These are phyloP conservation scores for Avahi laniger DNA, from an alignment of 2,797 vertebrate genomes.

Conservation along the genomic window DNA sequence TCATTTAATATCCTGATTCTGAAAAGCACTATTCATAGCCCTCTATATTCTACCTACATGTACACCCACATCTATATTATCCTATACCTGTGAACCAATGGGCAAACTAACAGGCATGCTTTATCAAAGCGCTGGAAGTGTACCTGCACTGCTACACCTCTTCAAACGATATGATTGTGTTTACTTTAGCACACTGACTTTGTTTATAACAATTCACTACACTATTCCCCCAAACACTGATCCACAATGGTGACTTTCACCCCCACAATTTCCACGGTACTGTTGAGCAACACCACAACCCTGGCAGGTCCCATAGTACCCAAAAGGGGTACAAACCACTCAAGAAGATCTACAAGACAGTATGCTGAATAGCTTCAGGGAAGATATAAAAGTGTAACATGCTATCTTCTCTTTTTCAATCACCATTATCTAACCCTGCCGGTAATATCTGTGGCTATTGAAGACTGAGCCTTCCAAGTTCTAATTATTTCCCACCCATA, in stretches of 20 bases:
- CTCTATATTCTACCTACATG: not conserved
- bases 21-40: not conserved
- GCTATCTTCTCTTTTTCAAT: not conserved
- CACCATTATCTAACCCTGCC: not conserved
- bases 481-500: conserved; percentile 18
- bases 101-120: not conserved
- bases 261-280: not conserved
- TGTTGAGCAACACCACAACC: not conserved
- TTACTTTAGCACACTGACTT: not conserved
- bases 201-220: not conserved
- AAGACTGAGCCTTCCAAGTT: not conserved
- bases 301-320: not conserved
- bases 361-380: not conserved
- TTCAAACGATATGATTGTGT: not conserved
- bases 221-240: not conserved
- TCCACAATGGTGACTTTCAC: not conserved
- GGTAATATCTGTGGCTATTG: not conserved
- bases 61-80: not conserved
- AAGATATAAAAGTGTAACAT: not conserved
- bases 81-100: not conserved
- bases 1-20: conserved; percentile 5
- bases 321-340: not conserved
- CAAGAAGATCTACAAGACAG: not conserved
- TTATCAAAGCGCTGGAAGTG: not conserved
- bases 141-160: not conserved